These are phyloP conservation scores for Drosophila eohydei DNA, from an alignment of 2,888 invertebrate genomes.

Conservation along the genomic window DNA sequence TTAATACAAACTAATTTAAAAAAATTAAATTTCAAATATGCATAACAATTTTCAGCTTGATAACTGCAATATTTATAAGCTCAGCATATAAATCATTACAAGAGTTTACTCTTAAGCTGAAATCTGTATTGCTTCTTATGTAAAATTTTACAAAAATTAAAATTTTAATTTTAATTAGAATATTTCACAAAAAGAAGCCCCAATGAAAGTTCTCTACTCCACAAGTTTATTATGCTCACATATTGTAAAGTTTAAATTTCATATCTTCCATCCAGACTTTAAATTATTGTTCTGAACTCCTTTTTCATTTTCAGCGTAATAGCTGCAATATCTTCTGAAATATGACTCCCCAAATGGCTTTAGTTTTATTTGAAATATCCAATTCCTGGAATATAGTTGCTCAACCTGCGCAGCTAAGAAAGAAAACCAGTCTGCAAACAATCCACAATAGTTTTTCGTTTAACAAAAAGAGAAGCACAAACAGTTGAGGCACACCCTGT, in stretches of 20 bases:
- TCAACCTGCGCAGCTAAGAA: slow-evolving; percentile 26
- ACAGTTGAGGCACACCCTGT: slow-evolving; percentile 28
- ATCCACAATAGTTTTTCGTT: slow-evolving; percentile 29
- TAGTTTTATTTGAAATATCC: background rate
- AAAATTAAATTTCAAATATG: background rate
- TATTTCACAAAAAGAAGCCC: no score
- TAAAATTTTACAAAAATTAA: no score
- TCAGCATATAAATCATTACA: no score
- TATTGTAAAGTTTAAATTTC: background rate
- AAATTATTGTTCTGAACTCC: background rate
- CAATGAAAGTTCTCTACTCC: no score
- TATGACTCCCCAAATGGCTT: slow-evolving; percentile 12
- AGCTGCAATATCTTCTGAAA: slow-evolving; percentile 1
- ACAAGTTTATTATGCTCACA: background rate
- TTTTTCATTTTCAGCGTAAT: background rate
- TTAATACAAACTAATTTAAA: background rate
- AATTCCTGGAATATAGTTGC: slow-evolving; percentile 52
- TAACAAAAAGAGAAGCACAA: slow-evolving; percentile 35
- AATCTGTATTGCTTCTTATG: no score
- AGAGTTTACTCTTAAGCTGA: no score
- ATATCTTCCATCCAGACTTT: background rate
- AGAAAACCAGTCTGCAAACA: slow-evolving; percentile 28
- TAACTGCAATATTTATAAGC: background rate
- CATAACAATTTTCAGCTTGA: background rate
- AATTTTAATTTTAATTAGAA: no score